Percentiles rank a stretch among this genome's conserved stretches.
Conservation (phyloP, 2,113 vertebrate species). For the Campylorhamphus procurvoides region DNA sequence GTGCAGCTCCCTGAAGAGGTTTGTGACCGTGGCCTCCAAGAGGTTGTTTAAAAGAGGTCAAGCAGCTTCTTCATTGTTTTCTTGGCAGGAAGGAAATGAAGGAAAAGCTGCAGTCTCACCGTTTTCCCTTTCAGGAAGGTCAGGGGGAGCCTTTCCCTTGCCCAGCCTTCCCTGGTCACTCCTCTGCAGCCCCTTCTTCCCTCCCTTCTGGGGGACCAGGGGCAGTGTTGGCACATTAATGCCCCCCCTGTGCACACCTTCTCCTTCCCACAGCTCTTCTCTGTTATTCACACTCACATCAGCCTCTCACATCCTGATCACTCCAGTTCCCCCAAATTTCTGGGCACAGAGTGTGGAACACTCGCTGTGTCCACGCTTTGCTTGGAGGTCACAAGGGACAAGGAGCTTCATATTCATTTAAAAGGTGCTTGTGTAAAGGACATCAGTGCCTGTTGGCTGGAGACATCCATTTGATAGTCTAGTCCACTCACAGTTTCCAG, state of each 20-base stretch:
- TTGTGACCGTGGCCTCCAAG: background rate
- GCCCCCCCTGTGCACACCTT: background rate
- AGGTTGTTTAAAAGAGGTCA: background rate
- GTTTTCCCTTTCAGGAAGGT: slow-evolving; percentile 12
- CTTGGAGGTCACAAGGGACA: background rate
- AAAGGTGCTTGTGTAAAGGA: background rate
- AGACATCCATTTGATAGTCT: background rate
- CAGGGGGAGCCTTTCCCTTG: background rate
- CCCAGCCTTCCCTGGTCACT: background rate
- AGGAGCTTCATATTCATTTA: background rate
- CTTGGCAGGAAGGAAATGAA: background rate
- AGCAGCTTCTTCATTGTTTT: slow-evolving; percentile 17
- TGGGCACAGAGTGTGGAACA: background rate
- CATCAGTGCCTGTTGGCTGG: background rate
- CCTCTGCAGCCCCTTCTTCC: background rate
- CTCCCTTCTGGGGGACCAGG: background rate
- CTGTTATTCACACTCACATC: background rate
- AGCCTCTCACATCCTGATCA: background rate
- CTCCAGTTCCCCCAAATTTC: background rate
- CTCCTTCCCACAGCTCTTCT: background rate
- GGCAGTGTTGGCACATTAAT: background rate
- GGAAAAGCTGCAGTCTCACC: background rate
- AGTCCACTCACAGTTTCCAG: slow-evolving; percentile 25
- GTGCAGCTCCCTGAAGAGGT: background rate
- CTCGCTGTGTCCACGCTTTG: background rate